These are phyloP conservation scores for Crocidura indochinensis DNA, from an alignment of 2,797 vertebrate genomes.

Conservation along the genomic window DNA sequence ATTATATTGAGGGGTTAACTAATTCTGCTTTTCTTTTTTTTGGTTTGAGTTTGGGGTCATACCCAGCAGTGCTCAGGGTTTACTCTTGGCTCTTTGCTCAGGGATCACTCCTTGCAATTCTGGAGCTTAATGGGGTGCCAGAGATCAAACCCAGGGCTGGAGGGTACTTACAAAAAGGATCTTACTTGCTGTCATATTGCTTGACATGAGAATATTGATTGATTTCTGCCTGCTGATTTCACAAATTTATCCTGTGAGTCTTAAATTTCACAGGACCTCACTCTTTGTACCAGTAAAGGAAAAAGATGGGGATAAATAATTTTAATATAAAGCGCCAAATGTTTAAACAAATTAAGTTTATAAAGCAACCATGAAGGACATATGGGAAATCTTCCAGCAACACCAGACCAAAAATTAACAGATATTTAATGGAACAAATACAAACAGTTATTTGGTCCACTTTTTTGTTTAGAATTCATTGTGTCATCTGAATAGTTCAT, in stretches of 20 bases:
- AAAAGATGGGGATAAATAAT: background rate
- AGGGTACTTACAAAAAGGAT: no score
- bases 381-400: background rate
- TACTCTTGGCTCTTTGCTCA: no score
- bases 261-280: constrained; percentile 47
- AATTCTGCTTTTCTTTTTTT: no score
- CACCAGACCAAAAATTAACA: background rate
- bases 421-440: background rate
- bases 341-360: background rate
- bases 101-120: no score
- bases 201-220: background rate
- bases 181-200: no score
- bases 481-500: background rate
- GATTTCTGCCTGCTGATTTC: constrained; percentile 46
- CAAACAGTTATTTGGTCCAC: background rate
- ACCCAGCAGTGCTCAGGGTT: no score
- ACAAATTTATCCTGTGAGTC: constrained; percentile 27
- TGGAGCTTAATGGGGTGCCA: no score
- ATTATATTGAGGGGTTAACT: constrained; percentile 2
- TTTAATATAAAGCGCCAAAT: background rate
- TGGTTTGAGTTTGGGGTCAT: no score
- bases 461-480: background rate
- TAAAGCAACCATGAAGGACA: constrained; percentile 5
- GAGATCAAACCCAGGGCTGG: no score
- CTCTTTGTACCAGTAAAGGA: background rate